Conservation (phyloP, 2,888 invertebrate species). For the Drosophila hamatofila region DNA sequence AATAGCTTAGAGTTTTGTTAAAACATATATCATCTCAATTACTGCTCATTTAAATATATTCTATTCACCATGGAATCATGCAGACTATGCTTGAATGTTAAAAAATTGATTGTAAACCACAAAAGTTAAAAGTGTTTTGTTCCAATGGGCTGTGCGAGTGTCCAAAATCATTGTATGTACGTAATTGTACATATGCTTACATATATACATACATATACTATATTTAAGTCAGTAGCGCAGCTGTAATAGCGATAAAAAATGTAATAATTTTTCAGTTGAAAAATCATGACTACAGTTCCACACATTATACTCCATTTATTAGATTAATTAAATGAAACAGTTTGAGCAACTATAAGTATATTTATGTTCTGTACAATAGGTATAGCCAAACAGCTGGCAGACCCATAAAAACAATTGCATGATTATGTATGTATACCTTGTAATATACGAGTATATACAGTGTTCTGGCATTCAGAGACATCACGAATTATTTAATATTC, state of each 20-base stretch:
- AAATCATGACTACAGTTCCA: slow-evolving; percentile 9
- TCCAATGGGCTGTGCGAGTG: slow-evolving; percentile 72
- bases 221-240: slow-evolving; percentile 12
- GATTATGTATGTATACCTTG: slow-evolving; percentile 26
- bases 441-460: slow-evolving; percentile 31
- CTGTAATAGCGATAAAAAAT: slow-evolving; percentile 1
- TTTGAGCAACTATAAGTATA: slow-evolving; percentile 10
- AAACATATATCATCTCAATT: slow-evolving; percentile 7
- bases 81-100: slow-evolving; percentile 11
- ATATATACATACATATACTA: slow-evolving; percentile 23
- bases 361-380: slow-evolving; percentile 9
- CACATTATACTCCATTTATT: slow-evolving; percentile 19
- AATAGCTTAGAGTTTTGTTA: slow-evolving; percentile 41
- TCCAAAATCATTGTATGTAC: slow-evolving; percentile 60
- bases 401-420: slow-evolving; percentile 11
- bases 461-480: slow-evolving; percentile 28
- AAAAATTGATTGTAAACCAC: slow-evolving; percentile 23
- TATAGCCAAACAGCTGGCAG: slow-evolving; percentile 8
- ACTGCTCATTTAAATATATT: slow-evolving; percentile 17
- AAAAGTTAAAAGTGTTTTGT: slow-evolving; percentile 48
- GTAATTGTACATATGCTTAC: slow-evolving; percentile 34
- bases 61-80: not conserved
- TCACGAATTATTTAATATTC: slow-evolving; percentile 37
- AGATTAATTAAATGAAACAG: slow-evolving; percentile 15
- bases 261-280: slow-evolving; percentile 6